Evolutionary conservation across 2,888 invertebrate species (phyloP), one percentile per base, ranked within the genome.

Genomic region (Acronicta leporina): DNA sequence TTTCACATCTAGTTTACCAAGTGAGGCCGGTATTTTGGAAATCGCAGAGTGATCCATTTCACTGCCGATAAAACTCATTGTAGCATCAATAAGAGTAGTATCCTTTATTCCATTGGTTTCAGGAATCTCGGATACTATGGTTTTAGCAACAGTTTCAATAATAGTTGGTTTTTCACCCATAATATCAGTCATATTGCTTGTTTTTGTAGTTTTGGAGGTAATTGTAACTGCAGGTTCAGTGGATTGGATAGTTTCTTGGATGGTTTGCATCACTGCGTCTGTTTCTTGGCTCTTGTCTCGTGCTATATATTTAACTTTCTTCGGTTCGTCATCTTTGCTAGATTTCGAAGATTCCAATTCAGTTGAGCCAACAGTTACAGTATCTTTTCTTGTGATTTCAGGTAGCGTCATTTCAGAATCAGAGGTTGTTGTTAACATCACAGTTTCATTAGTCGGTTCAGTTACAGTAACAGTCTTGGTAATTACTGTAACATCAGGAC

Each of bases 1-100:
- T 48, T 53, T 48, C 5, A 14, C 5, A 16, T 33, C 16, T 8
- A 38, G 4, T 58, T 61, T 58, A 0, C 60, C 50, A 30, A 69
- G 54, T 16, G 75, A 69, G 7, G 53, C 57, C 6, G 80, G 77
- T 59, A 75, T 75, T 70, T 79, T 75, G 11, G 79, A 73, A 27
- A 62, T 43, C 0, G 57, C 47, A 4, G 82, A 82, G 53, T 85
- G 80, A 33, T 81, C 80, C 15, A 73, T 77, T 75, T 85, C 85
- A 64, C 76, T 85, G 4, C 65, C 78, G 45, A 85, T 77, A 10
- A 85, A 68, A 30, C 51, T 72, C 42, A 69, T 75, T 7, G 77
- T 79, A 3, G 79, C 53, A 56, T 82, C 69, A 35, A 69, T 62
- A n/a, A 77, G 33, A 50, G 50, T 66, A 0, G 46, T 63, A 40